Evolutionary conservation across 1,140 invertebrate genomes (phyloP), one percentile per base, ranked within the genome.

Genomic region (Ceratosolen fusciceps): DNA sequence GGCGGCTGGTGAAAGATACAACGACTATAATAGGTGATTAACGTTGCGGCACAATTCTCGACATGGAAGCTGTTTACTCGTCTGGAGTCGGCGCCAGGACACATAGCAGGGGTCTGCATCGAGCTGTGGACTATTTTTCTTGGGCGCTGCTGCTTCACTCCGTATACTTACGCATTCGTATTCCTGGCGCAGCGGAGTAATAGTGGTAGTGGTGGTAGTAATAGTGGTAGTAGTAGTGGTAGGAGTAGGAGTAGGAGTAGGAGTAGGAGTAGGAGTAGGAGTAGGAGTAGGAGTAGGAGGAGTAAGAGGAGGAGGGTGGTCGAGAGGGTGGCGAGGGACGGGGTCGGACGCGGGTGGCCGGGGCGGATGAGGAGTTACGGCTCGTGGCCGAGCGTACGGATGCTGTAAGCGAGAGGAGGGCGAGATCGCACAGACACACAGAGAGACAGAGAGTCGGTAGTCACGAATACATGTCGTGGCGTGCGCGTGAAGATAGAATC

Each of bases 41-140:
- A 49, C 76, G 67, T 62, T 62, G 68, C 54, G 76, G 49, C 75
- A 34, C 47, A 47, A 58, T 56, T 68, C 52, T 68, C 47, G 4
- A 24, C 56, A 34, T 26, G 72, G 72, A 74, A 74, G 37, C 72
- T 62, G 24, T 56, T 58, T 34, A 54, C 52, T 16, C n/a, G 52
- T 47, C 39, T 65, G 7, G 34, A 65, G 60, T 65, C 56, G 54
- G 58, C 79, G 73, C 77, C 58, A 52, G 52, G 52, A 19, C 68
- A 71, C 77, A 56, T 81, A 78, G 77, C 73, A 34, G 79, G 76
- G 76, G 82, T 83, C 79, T 76, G 80, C 72, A 81, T 80, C 75
- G 16, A 37, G 34, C 34, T 21, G 16, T 31, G 16, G 34, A 37
- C 26, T 65, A 37, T 79, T 82, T 80, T 79, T 54, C 79, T 80